Base-by-base conservation (phyloP, 2,888 invertebrate species). In the Frankliniella intonsa region DNA sequence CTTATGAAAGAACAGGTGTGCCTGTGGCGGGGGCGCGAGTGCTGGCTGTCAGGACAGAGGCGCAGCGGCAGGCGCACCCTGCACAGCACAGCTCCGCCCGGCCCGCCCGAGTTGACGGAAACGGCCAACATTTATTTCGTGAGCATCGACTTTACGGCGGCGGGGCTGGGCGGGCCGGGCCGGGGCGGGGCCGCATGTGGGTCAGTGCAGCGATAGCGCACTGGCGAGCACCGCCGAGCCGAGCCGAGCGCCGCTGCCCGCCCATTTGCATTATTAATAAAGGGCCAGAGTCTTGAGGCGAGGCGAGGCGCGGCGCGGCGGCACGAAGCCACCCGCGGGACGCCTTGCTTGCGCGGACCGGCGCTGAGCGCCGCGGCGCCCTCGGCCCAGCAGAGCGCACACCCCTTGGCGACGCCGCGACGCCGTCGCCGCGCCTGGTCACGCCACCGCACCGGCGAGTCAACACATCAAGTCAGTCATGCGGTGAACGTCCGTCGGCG, bases 221-320 rank as follows among this genome's bases (percentile, higher is more conserved):
- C 62, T 38, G 38, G 55, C 55, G 55, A 17, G 55, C 55, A 55
- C 55, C 55, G 19, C 69, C 22, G 22, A 8, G 22, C 25, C 22
- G 22, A 69, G 25, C 69, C 8, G 22, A 12, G 11, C 8, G 69
- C 69, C 38, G 25, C 25, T 5, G 69, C 69, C 22, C 69, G 25
- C 25, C 69, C 69, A 76, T 76, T 76, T 76, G 69, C 69, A 76
- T 76, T 76, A 76, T 76, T 76, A 76, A 76, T 76, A 76, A 76
- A 76, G 69, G 69, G 69, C 12, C 69, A 12, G 69, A 76, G 69
- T 76, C 69, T 76, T 69, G 22, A 25, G 69, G 25, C 22, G 69
- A 25, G 22, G 69, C 22, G 1, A 19, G 51, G 51, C 51, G 10
- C 10, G n/a, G 19, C 69, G 69, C 69, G 69, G 10, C 69, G 69